Conservation (phyloP, 1,140 invertebrate species). For the Pemphigus obesinymphae region DNA sequence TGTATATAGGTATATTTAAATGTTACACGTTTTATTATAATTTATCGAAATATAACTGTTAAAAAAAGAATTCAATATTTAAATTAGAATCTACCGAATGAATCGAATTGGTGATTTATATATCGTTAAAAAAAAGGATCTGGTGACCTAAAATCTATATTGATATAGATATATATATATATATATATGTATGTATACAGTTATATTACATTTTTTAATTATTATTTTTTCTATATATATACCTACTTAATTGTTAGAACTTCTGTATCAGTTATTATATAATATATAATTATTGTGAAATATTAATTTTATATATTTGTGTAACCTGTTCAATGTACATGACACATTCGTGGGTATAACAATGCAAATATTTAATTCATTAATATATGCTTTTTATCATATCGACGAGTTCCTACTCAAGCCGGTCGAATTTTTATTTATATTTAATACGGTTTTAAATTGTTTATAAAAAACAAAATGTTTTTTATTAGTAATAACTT, state of each 20-base stretch:
- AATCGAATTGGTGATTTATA: not conserved
- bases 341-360: too few species aligned
- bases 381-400: not conserved
- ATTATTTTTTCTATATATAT: too few species aligned
- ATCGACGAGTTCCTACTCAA: not conserved
- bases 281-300: not conserved
- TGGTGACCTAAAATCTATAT: not conserved
- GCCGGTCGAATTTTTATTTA: too few species aligned
- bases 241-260: not conserved
- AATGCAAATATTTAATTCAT: not conserved
- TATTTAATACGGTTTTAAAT: not conserved
- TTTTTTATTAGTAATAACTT: not conserved
- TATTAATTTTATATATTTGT: not conserved
- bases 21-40: too few species aligned
- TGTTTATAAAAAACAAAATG: not conserved
- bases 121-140: not conserved
- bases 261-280: not conserved
- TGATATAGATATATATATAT: too few species aligned
- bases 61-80: not conserved
- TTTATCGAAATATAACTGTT: not conserved
- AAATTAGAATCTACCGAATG: not conserved
- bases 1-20: too few species aligned
- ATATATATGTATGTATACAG: not conserved
- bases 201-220: not conserved
- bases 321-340: too few species aligned